Percentiles rank a stretch among this genome's conserved stretches.
These are phyloP conservation scores for Pseudochirops cupreus DNA, from an alignment of 2,797 vertebrate species.

Conservation along the genomic window DNA sequence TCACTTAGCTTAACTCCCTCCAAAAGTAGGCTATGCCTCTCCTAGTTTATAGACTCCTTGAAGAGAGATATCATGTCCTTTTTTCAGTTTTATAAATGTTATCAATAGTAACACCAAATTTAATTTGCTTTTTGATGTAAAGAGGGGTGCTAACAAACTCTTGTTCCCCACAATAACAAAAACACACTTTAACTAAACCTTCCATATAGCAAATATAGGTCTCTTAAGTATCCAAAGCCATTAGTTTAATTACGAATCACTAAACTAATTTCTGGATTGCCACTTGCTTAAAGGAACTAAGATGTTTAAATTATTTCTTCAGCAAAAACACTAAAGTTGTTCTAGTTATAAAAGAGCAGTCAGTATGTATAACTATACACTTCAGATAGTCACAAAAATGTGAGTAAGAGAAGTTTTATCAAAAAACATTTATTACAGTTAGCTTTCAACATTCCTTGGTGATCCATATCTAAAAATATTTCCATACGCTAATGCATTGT, in stretches of 20 bases:
- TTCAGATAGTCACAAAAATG: constrained; percentile 87
- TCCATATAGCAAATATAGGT: constrained; percentile 88
- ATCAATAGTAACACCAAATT: constrained; percentile 81
- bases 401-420: constrained; percentile 87
- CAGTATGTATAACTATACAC: constrained; percentile 88
- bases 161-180: constrained; percentile 45
- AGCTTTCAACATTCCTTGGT: constrained; percentile 84
- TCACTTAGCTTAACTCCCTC: neutral
- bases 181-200: constrained; percentile 83
- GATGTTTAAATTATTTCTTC: constrained; percentile 75
- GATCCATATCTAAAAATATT: constrained; percentile 88
- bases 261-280: constrained; percentile 78
- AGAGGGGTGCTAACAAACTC: constrained; percentile 71
- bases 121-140: constrained; percentile 70
- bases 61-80: neutral
- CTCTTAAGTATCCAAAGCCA: constrained; percentile 83
- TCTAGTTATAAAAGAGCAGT: constrained; percentile 88
- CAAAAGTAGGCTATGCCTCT: neutral
- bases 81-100: constrained; percentile 80
- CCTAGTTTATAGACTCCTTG: neutral
- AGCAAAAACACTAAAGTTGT: constrained; percentile 84
- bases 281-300: constrained; percentile 77
- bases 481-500: constrained; percentile 14
- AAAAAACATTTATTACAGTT: constrained; percentile 89
- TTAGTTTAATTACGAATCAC: constrained; percentile 72